Evolutionary conservation across 2,797 vertebrate species (phyloP), one percentile per base, ranked within the genome.

Genomic region (Tangara arthus): DNA sequence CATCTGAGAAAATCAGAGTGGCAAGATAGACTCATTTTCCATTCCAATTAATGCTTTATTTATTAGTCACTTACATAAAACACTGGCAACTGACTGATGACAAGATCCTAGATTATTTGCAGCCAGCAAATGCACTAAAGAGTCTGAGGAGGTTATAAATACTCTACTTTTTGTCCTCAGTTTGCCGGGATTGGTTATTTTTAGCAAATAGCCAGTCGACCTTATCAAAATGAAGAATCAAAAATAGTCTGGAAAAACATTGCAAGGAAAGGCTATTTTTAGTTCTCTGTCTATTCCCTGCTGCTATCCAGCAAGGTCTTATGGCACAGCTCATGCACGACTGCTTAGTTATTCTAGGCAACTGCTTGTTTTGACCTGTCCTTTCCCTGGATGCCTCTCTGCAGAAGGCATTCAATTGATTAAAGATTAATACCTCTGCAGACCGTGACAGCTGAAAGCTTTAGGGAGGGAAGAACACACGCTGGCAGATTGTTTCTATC

Each of bases 141-240:
- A 80, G 79, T 93, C 93, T 81, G 83, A 92, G 78, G 53, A 81
- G 81, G 97, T 95, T 98, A 98, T 97, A 97, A 98, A 98, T 97
- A 97, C 89, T 96, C 96, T 94, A 94, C 96, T 96, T 97, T 97
- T 92, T 98, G 97, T 97, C 98, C 97, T 98, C 95, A 94, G 96
- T 97, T 98, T 96, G 97, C 97, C 60, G 16, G 95, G 97, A 96
- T 97, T 63, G 84, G 95, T 95, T 98, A 98, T 98, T 98, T 98
- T 98, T 98, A 98, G 98, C 88, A 97, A 93, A 86, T 93, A 97
- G 91, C 96, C 96, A 93, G 97, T 97, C 96, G 96, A 97, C 97
- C 97, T 97, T 97, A 98, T 98, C 96, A 97, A 97, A 98, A 98
- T 96, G 97, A 97, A 97, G 97, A 96, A 97, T 98, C 97, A 98